A percentile compares a stretch with the other conserved stretches of the same genome.
phyloP scores from a whole-genome alignment of 2,797 vertebrate genomes.

The Euthynnus affinis region DNA sequence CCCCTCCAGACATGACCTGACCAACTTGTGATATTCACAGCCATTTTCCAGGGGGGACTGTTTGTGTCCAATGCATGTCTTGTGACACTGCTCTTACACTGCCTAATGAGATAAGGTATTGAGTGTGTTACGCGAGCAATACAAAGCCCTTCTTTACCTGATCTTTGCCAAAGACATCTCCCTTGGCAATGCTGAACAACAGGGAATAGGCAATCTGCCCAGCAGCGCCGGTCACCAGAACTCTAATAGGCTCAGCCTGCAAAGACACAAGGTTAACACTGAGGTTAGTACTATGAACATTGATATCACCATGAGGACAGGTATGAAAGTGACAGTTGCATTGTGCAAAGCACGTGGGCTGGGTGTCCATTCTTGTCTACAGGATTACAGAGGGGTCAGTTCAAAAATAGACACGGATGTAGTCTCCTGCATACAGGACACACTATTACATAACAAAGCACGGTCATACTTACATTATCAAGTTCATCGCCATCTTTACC shows the following conservation, averaged over 20 bases:
- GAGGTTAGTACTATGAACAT: conserved; percentile 21
- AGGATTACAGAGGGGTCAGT: conserved; percentile 44
- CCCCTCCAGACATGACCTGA: conserved; percentile 16
- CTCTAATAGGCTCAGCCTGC: conserved; percentile 91
- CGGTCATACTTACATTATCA: conserved; percentile 35
- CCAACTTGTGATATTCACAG: conserved; percentile 17
- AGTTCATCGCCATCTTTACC: conserved; percentile 31
- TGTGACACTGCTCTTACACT: conserved; percentile 7
- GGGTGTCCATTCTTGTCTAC: conserved; percentile 48
- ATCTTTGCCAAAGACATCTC: conserved; percentile 97
- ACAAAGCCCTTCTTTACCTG: conserved; percentile 87
- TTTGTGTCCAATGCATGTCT: not conserved
- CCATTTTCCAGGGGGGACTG: not conserved
- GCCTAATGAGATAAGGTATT: conserved; percentile 47
- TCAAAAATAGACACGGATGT: conserved; percentile 59
- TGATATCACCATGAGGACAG: conserved; percentile 18
- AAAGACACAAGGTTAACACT: conserved; percentile 55
- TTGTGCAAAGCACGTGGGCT: conserved; percentile 22
- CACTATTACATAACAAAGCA: conserved; percentile 60
- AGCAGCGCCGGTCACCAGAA: conserved; percentile 96
- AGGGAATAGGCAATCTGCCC: conserved; percentile 98
- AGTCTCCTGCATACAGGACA: conserved; percentile 8
- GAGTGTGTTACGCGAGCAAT: conserved; percentile 7
- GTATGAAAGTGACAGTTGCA: conserved; percentile 16
- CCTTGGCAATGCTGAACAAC: conserved; percentile 95